Base-by-base conservation (phyloP, 2,113 vertebrate species). In the Aptenodytes forsteri region DNA sequence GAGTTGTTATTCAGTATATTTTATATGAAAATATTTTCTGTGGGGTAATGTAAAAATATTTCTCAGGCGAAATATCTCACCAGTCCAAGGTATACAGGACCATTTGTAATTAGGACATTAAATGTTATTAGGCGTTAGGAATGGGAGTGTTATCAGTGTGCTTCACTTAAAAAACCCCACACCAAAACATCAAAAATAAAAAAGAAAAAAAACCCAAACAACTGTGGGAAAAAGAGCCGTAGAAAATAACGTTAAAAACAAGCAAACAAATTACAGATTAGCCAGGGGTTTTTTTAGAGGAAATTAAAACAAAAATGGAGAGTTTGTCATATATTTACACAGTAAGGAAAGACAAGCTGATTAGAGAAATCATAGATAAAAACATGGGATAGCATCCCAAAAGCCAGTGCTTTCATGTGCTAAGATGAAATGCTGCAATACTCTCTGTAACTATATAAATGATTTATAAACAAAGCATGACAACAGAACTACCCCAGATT, bases 171-270 rank as follows among this genome's bases (percentile, higher is more conserved):
- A 20, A 83, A 34, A 34, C 3, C 5, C 11, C 2, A 9, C 1
- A 1, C 3, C 12, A n/a, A 67, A 38, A 15, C 3, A 61, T 12
- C 1, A 38, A 44, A 75, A 62, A 56, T 6, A 11, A 59, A 14
- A 40, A 36, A 19, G 0, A n/a, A 32, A 40, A 34, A 12, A 29
- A 36, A 36, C 9, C 1, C 1, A 8, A 85, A 49, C 3, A 69
- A 42, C 7, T 38, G 3, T 13, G 75, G 10, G 25, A 71, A 75
- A 81, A 82, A 1, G 7, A 87, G 3, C 2, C 1, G 0, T 7
- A 44, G 9, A 76, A 89, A 79, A 66, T 32, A 49, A 49, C 0
- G 0, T 19, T 42, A 56, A 80, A 49, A 73, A 5, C 7, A 61
- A 61, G 7, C 6, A 77, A 77, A 70, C 0, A 75, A 87, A 80